Base-by-base conservation (phyloP, 1,140 invertebrate genomes). In the Drosophila sucinea region DNA sequence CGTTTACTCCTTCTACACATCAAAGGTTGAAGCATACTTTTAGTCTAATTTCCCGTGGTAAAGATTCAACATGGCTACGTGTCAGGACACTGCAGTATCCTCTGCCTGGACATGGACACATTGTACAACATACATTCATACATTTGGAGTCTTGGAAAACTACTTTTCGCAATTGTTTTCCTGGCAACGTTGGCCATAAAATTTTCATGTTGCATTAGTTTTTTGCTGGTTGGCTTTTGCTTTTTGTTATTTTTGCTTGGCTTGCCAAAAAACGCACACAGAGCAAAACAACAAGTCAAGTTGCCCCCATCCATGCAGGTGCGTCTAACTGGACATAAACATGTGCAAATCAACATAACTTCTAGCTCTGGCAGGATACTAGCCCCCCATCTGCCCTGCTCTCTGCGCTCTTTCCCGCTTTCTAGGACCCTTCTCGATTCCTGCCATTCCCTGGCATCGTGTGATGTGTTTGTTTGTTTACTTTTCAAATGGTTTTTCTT, bases 401-500 rank as follows among this genome's bases (percentile, higher is more conserved):
- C 17, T 25, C 23, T 11, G 17, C 17, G 29, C 27, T 47, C 60
- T 35, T 41, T 30, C 25, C 17, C 17, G 17, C 17, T 17, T 6
- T 3, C 17, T 17, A 3, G 29, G 30, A 10, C 35, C 64, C 32
- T 41, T 32, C 6, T 57, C 38, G 51, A 33, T 51, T 56, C 56
- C 56, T 55, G 38, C 54, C 25, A 35, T 69, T 60, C 33, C 55
- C 67, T 77, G 75, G 75, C 75, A 77, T 70, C 68, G 44, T 70
- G 67, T 87, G 84, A 90, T 89, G 85, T 84, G 84, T 89, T 89
- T 89, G 84, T 89, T 89, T 89, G 84, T 90, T 89, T 89, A 90
- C 85, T 89, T 84, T 84, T 69, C 80, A 84, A 81, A 35, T 58
- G 17, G 32, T 58, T 58, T 78, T 78, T 47, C 8, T 51, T 63